phyloP scores from a whole-genome alignment of 2,113 vertebrate species.

The Brachirus orientalis region DNA sequence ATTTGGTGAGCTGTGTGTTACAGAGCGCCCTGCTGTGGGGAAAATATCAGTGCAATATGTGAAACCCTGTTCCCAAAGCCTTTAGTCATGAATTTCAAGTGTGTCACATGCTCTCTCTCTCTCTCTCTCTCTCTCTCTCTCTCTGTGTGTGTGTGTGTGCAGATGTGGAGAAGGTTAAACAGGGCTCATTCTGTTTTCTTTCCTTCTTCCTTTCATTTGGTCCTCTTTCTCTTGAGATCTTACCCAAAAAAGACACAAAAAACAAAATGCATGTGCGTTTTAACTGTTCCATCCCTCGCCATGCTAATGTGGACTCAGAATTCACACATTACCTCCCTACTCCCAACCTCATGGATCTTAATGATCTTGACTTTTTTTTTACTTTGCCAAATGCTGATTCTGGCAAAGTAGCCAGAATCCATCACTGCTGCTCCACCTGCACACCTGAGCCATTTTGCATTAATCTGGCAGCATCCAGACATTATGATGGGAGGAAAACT shows the following conservation, averaged over 20 bases:
- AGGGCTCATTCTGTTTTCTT: conserved; percentile 22
- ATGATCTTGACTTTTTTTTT: too few species aligned
- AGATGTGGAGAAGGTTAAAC: conserved; percentile 24
- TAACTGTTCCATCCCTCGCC: background rate
- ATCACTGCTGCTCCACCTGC: conserved; percentile 7
- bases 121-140: too few species aligned
- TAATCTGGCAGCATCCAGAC: conserved; percentile 7
- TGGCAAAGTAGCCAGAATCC: conserved; percentile 14
- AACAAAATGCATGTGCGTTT: background rate
- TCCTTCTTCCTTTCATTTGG: background rate
- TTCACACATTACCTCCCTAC: too few species aligned
- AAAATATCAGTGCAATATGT: conserved; percentile 23
- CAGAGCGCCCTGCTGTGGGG: conserved; percentile 29
- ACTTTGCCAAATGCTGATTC: background rate
- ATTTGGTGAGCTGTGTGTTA: conserved; percentile 32
- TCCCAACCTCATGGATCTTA: too few species aligned
- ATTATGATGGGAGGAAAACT: conserved; percentile 9
- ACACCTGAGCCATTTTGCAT: too few species aligned
- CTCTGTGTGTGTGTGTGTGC: conserved; percentile 14
- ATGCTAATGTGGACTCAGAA: background rate
- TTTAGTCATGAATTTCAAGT: conserved; percentile 48
- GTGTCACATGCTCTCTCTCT: background rate
- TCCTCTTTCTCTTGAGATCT: conserved; percentile 23
- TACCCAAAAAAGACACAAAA: background rate
- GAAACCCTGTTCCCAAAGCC: conserved; percentile 29